Percentiles rank a stretch among this genome's conserved stretches.
Conservation (phyloP, 2,797 vertebrate genomes). For the Simalia tracyae region DNA sequence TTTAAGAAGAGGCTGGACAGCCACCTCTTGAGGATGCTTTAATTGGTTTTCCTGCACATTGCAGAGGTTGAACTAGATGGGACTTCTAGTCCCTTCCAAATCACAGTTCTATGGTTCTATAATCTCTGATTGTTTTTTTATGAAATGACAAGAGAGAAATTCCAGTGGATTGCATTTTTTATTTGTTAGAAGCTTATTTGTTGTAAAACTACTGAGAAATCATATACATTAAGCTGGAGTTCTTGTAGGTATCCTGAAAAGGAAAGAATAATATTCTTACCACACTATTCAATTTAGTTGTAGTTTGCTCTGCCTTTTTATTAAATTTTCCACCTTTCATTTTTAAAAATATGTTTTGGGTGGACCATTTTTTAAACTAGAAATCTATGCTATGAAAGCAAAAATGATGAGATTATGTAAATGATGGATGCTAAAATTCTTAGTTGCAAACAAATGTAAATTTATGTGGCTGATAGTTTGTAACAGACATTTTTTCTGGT, state of each 20-base stretch:
- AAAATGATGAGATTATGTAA: background rate
- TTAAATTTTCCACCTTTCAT: background rate
- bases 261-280: background rate
- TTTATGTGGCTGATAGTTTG: background rate
- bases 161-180: background rate
- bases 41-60: background rate
- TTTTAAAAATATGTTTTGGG: background rate
- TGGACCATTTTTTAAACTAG: background rate
- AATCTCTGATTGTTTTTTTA: background rate
- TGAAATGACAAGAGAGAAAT: background rate
- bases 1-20: background rate
- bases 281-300: background rate
- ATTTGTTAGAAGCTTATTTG: background rate
- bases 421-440: background rate
- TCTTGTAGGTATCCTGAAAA: slow-evolving; percentile 15
- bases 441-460: background rate
- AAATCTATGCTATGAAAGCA: background rate
- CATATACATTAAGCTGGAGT: background rate
- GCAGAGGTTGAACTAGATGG: no score
- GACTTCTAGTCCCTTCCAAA: no score
- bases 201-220: background rate
- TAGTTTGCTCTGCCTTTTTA: background rate
- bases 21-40: background rate
- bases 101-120: background rate
- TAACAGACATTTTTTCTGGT: background rate